These are phyloP conservation scores for Chloroclystis v-ata DNA, from an alignment of 2,888 invertebrate genomes.

Conservation along the genomic window DNA sequence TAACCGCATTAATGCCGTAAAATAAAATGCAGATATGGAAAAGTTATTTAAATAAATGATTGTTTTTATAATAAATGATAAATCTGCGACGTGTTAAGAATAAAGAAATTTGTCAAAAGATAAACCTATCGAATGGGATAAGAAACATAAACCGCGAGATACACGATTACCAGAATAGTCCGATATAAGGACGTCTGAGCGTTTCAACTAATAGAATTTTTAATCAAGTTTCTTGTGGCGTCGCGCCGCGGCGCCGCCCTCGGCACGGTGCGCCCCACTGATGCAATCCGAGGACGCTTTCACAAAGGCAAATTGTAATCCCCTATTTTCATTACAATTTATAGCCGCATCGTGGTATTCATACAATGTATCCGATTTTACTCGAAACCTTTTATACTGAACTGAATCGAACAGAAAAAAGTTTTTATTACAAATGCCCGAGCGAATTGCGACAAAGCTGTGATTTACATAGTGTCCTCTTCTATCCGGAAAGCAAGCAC, in stretches of 20 bases:
- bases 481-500: conserved; percentile 54
- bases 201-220: conserved; percentile 78
- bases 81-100: not conserved
- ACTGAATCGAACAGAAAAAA: conserved; percentile 40
- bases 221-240: conserved; percentile 74
- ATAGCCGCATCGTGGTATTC: conserved; percentile 60
- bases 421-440: conserved; percentile 53
- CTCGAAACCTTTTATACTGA: conserved; percentile 39
- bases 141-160: conserved; percentile 33
- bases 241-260: conserved; percentile 46
- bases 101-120: not conserved
- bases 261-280: conserved; percentile 57
- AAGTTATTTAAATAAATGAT: no score
- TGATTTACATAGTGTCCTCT: conserved; percentile 60
- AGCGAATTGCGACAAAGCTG: conserved; percentile 50
- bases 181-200: conserved; percentile 70
- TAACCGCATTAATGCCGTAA: not conserved
- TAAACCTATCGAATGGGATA: conserved; percentile 10
- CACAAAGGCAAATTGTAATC: conserved; percentile 78
- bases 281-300: conserved; percentile 76
- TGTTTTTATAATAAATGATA: no score
- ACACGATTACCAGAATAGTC: conserved; percentile 45
- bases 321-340: conserved; percentile 64
- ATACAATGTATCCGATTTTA: conserved; percentile 58
- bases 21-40: not conserved